Evolutionary conservation across 2,888 invertebrate species (phyloP).

Genomic region (Agonopterix subpropinquella): DNA sequence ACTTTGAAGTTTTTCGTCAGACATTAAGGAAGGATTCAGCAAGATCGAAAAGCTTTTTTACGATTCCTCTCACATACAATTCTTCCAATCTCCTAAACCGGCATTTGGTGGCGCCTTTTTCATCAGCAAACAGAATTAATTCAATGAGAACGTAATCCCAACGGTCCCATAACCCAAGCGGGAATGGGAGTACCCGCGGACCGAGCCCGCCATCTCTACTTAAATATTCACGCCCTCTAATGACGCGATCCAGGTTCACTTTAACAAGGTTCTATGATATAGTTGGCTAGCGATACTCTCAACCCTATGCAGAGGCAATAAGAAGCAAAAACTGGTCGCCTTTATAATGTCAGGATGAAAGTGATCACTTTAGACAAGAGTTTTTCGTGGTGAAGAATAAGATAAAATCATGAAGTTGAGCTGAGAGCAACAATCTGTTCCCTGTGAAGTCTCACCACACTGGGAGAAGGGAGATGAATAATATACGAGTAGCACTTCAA

Average conservation of each 20-base stretch:
- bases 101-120: slow-evolving; percentile 39
- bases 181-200: slow-evolving; percentile 40
- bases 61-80: slow-evolving; percentile 15
- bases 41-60: background rate
- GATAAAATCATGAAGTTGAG: slow-evolving; percentile 7
- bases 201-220: slow-evolving; percentile 53
- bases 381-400: slow-evolving; percentile 8
- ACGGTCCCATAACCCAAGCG: slow-evolving; percentile 48
- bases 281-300: slow-evolving; percentile 21
- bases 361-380: slow-evolving; percentile 12
- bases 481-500: too few relatives aligned
- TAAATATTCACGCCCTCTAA: slow-evolving; percentile 70
- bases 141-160: slow-evolving; percentile 60
- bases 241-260: slow-evolving; percentile 56
- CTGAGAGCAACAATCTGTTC: background rate
- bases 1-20: too few relatives aligned
- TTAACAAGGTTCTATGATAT: slow-evolving; percentile 46
- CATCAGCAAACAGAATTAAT: slow-evolving; percentile 57
- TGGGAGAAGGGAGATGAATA: too few relatives aligned
- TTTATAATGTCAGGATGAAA: slow-evolving; percentile 8
- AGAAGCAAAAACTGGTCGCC: background rate
- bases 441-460: background rate
- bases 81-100: slow-evolving; percentile 27
- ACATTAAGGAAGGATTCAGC: too few relatives aligned
- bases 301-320: slow-evolving; percentile 16